Evolutionary conservation across 2,797 vertebrate species (phyloP).

Genomic region (Menidia menidia): DNA sequence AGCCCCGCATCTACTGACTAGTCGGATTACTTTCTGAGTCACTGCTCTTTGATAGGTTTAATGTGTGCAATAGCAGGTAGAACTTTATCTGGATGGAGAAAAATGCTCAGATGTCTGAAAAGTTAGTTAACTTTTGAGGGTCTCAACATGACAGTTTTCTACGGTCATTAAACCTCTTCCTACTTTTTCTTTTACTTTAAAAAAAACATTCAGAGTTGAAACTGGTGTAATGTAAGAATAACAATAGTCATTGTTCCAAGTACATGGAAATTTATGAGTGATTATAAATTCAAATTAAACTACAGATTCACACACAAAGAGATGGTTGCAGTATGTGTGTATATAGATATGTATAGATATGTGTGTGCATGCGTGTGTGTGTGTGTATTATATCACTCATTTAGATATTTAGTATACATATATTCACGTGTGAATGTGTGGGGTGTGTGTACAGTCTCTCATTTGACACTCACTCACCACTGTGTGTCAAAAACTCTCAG

Average conservation of each 20-base stretch:
- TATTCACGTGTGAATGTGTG: no score
- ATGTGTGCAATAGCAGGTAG: conserved; percentile 40
- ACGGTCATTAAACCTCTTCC: conserved; percentile 43
- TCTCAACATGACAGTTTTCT: conserved; percentile 41
- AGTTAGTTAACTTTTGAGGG: conserved; percentile 46
- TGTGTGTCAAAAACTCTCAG: conserved; percentile 7
- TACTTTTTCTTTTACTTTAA: conserved; percentile 63
- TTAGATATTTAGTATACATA: no score
- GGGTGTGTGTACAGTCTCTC: neutral
- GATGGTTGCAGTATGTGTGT: neutral
- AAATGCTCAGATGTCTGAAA: conserved; percentile 53
- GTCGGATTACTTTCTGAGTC: conserved; percentile 10
- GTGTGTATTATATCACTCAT: no score
- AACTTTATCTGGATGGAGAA: conserved; percentile 45
- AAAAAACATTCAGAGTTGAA: conserved; percentile 73
- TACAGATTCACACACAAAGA: conserved; percentile 8
- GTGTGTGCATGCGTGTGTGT: no score
- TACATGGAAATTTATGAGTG: conserved; percentile 14
- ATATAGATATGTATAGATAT: no score
- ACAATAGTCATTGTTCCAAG: conserved; percentile 12
- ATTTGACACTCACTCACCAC: conserved; percentile 8
- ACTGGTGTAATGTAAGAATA: conserved; percentile 48
- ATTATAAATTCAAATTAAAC: conserved; percentile 44
- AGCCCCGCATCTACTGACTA: neutral
- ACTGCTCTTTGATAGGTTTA: conserved; percentile 19